phyloP scores from a whole-genome alignment of 2,797 vertebrate species.

The Xenentodon cancila region DNA sequence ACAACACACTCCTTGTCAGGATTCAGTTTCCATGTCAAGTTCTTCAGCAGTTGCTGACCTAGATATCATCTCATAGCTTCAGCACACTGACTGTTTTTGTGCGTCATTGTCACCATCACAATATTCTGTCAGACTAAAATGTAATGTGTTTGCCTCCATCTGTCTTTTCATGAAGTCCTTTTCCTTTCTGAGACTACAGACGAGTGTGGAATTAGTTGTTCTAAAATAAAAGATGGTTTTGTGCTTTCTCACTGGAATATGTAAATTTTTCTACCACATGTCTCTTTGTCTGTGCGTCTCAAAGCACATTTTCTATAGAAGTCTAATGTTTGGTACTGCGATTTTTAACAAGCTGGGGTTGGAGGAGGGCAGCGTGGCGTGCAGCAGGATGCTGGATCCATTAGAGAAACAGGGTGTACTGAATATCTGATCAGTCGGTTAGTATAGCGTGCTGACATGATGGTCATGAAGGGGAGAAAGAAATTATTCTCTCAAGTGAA shows the following conservation, averaged over 20 bases:
- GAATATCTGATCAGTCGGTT: slow-evolving; percentile 44
- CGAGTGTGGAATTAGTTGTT: slow-evolving; percentile 4
- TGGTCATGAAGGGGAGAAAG: slow-evolving; percentile 8
- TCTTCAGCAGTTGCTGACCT: slow-evolving; percentile 28
- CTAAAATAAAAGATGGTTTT: background rate
- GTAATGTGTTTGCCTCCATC: slow-evolving; percentile 15
- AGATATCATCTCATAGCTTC: slow-evolving; percentile 35
- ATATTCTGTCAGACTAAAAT: background rate
- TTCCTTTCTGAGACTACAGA: background rate
- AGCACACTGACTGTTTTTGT: slow-evolving; percentile 3
- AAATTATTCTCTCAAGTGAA: no score
- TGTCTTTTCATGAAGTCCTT: slow-evolving; percentile 8
- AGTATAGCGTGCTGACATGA: slow-evolving; percentile 44
- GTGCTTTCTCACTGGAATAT: background rate
- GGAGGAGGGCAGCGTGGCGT: background rate
- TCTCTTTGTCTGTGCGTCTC: background rate
- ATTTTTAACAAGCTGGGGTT: background rate
- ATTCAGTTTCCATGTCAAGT: slow-evolving; percentile 14
- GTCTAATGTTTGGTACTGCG: slow-evolving; percentile 10
- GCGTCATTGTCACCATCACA: slow-evolving; percentile 33
- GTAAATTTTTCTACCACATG: no score
- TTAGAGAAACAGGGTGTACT: slow-evolving; percentile 30
- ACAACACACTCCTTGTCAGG: slow-evolving; percentile 46
- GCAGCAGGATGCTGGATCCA: slow-evolving; percentile 16
- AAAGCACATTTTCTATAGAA: slow-evolving; percentile 1